Evolutionary conservation across 1,140 invertebrate genomes (phyloP).

Genomic region (Nomia melanderi): DNA sequence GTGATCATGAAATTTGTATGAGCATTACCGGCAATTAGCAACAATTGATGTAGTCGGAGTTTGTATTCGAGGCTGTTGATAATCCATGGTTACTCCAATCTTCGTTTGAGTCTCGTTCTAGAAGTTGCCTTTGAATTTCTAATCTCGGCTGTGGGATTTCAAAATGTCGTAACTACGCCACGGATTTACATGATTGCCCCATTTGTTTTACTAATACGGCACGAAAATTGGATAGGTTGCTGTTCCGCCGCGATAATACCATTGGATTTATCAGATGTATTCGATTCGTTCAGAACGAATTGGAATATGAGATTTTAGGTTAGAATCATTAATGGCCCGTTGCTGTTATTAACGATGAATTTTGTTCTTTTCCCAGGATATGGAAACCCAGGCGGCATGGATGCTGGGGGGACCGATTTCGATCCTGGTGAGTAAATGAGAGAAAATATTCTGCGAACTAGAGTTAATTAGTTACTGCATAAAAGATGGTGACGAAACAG

Average conservation of each 20-base stretch:
- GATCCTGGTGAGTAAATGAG: constrained; percentile 77
- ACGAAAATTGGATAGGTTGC: neutral
- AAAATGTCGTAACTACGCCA: constrained; percentile 11
- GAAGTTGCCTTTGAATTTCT: neutral
- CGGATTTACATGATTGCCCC: neutral
- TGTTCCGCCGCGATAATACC: neutral
- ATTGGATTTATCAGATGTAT: neutral
- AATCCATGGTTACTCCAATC: neutral
- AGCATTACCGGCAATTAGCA: neutral
- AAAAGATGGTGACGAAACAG: neutral
- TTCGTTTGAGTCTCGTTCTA: neutral
- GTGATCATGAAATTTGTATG: neutral
- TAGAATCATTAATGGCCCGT: neutral
- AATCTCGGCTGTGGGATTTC: neutral
- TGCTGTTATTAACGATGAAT: neutral
- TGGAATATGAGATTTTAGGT: neutral
- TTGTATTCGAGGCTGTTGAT: no score
- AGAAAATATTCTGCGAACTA: neutral
- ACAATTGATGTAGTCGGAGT: neutral
- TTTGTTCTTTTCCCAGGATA: constrained; percentile 73
- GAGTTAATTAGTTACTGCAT: neutral
- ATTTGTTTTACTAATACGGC: neutral
- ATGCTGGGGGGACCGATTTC: constrained; percentile 78
- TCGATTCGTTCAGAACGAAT: neutral
- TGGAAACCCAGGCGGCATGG: constrained; percentile 79